A percentile compares a stretch with the other conserved stretches of the same genome.
Evolutionary conservation across 2,797 vertebrate genomes (phyloP).

Genomic region (Oreochromis mossambicus): DNA sequence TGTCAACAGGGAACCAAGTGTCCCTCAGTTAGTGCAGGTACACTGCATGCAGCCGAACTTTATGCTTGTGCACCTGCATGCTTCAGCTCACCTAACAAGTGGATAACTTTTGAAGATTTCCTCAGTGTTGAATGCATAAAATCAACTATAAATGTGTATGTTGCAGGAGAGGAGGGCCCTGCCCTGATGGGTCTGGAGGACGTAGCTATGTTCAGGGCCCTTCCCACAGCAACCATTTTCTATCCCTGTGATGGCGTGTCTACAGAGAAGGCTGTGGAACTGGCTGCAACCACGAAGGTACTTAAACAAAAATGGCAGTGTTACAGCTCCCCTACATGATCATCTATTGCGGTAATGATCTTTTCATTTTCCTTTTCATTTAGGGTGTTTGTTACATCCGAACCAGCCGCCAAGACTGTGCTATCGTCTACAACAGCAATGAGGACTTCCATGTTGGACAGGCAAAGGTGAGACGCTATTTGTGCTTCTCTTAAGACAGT

Average conservation of each 20-base stretch:
- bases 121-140: background rate
- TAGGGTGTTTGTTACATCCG: conserved; percentile 96
- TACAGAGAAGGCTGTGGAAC: conserved; percentile 92
- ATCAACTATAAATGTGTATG: background rate
- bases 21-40: conserved; percentile 84
- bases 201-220: conserved; percentile 86
- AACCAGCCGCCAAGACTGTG: conserved; percentile 89
- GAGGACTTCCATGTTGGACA: conserved; percentile 94
- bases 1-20: conserved; percentile 78
- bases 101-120: background rate
- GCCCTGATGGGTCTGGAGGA: conserved; percentile 95
- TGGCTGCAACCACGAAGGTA: conserved; percentile 92
- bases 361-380: background rate
- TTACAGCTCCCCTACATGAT: background rate
- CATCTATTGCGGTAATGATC: background rate
- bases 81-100: conserved; percentile 12
- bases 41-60: conserved; percentile 77
- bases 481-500: background rate
- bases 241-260: conserved; percentile 92
- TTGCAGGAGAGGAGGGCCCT: conserved; percentile 90
- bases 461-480: conserved; percentile 81
- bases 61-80: conserved; percentile 47
- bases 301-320: background rate
- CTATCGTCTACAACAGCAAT: conserved; percentile 88
- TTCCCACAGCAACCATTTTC: conserved; percentile 89